Base-by-base conservation (phyloP, 1,140 invertebrate genomes). In the Papilio machaon region DNA sequence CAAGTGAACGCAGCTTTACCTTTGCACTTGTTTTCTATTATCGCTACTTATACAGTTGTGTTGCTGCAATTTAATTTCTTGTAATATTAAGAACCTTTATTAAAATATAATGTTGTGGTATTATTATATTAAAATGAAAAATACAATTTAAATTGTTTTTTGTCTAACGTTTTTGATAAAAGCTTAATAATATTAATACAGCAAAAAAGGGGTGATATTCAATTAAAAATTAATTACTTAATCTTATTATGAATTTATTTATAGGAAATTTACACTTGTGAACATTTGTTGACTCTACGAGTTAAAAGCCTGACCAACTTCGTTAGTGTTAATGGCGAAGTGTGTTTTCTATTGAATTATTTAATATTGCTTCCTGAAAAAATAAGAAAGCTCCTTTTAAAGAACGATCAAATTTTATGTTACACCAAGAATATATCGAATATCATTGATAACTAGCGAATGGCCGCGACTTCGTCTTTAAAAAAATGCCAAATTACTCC, bases 51-150 rank as follows among this genome's bases (percentile, higher is more conserved):
- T 15, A 17, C 15, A 2, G 64, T 70, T 70, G 64, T 70, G 15
- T 70, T 70, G 30, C 13, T 70, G 11, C 64, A 70, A 38, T 70
- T 70, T 35, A 70, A 70, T 70, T 70, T 70, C 30, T 17, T 70
- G 7, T 70, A 70, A 58, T 58, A 43, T 2, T 43, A 43, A 43
- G 38, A 43, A 43, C 38, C 4, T 43, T 4, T 4, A 43, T 43
- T 6, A 3, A 43, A 43, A 0, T 43, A 43, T 2, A 43, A 43
- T 7, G 7, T 43, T 43, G 4, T 43, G 4, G 3, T 43, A 43
- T 6, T 43, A 3, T 43, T 30, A 30, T 30, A 30, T 30, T 30
- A 30, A 30, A 30, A 30, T 1, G 2, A 30, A 30, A 30, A 30
- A 30, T 30, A 30, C 23, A 30, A 1, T 30, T 30, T 30, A 30